phyloP scores from a whole-genome alignment of 2,113 vertebrate species.

The Delphinus delphis region DNA sequence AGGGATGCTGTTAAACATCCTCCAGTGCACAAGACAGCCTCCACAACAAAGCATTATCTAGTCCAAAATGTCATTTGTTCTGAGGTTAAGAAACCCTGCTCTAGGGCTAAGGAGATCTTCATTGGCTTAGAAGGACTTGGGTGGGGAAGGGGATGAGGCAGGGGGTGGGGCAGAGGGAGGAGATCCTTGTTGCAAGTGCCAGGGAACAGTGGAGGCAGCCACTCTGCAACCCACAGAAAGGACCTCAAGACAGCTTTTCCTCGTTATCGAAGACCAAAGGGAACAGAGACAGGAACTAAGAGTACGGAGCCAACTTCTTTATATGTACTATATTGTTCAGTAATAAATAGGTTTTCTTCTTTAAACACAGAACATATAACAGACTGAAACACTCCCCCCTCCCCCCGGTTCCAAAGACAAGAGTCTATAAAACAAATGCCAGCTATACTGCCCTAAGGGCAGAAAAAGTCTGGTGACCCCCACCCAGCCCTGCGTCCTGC shows the following conservation, averaged over 20 bases:
- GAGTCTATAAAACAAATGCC: slow-evolving; percentile 77
- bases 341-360: slow-evolving; percentile 88
- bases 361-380: slow-evolving; percentile 84
- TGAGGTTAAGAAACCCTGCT: neutral
- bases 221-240: neutral
- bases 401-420: slow-evolving; percentile 72
- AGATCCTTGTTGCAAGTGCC: neutral
- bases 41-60: neutral
- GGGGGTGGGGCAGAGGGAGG: neutral
- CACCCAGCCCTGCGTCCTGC: slow-evolving; percentile 52
- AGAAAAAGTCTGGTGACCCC: slow-evolving; percentile 43
- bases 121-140: neutral
- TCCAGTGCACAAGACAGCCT: neutral
- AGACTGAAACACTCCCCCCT: slow-evolving; percentile 73
- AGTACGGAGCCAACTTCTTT: slow-evolving; percentile 38
- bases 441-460: slow-evolving; percentile 37
- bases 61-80: neutral
- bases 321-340: slow-evolving; percentile 80
- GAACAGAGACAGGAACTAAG: neutral
- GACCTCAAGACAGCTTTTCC: neutral
- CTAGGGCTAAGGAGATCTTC: neutral
- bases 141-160: neutral
- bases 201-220: neutral
- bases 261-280: neutral
- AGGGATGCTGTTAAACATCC: neutral